Evolutionary conservation across 2,888 invertebrate species (phyloP).

Genomic region (Orthonychiurus folsomi): DNA sequence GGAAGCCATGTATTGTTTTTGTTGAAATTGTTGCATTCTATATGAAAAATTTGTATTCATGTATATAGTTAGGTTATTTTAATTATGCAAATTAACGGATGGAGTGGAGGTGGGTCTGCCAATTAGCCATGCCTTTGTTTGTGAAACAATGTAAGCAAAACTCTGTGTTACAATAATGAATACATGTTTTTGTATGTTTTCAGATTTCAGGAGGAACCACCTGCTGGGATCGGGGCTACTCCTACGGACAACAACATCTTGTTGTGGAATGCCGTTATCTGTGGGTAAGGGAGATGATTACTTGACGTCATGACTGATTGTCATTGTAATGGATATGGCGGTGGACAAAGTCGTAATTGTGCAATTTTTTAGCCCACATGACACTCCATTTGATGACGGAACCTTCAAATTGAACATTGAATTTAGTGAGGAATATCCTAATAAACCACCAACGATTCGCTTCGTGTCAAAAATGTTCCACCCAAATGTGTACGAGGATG

Average conservation of each 20-base stretch:
- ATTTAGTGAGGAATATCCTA: conserved; percentile 99
- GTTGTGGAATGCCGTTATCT: conserved; percentile 99
- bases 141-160: too few species aligned
- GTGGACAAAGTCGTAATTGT: too few species aligned
- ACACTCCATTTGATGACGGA: conserved; percentile 84
- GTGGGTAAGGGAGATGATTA: conserved; percentile 62
- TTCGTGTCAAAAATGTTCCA: conserved; percentile 99
- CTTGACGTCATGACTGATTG: conserved; percentile 66
- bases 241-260: conserved; percentile 99
- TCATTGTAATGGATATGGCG: not conserved
- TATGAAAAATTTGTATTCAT: too few species aligned
- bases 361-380: conserved; percentile 16
- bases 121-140: too few species aligned
- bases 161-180: too few species aligned
- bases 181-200: conserved; percentile 46
- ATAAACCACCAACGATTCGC: conserved; percentile 98
- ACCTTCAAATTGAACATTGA: conserved; percentile 99
- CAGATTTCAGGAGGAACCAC: conserved; percentile 90
- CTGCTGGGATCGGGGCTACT: conserved; percentile 97
- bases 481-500: conserved; percentile 90
- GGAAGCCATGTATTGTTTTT: too few species aligned
- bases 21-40: too few species aligned
- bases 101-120: too few species aligned
- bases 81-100: too few species aligned
- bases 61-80: too few species aligned